Conservation (phyloP, 2,113 vertebrate genomes). For the Narcine bancroftii region DNA sequence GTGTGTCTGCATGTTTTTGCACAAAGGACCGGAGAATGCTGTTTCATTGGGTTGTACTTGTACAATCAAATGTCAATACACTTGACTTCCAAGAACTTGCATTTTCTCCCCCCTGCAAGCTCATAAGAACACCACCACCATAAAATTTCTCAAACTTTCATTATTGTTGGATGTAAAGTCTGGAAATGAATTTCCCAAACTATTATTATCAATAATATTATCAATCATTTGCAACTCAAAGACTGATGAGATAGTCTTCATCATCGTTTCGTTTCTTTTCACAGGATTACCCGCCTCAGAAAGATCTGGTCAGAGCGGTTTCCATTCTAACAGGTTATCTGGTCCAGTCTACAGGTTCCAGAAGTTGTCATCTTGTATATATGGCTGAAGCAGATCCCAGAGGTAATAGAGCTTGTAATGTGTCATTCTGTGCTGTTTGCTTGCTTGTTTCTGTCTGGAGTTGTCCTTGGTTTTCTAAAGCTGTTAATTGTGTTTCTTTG, state of each 20-base stretch:
- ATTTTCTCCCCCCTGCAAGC: no score
- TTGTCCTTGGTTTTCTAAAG: neutral
- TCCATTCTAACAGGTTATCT: constrained; percentile 62
- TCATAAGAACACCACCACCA: no score
- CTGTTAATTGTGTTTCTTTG: neutral
- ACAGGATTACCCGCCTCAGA: constrained; percentile 59
- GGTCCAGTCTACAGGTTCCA: constrained; percentile 56
- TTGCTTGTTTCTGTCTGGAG: neutral
- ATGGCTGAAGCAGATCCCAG: constrained; percentile 69
- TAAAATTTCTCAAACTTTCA: no score
- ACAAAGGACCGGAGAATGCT: no score
- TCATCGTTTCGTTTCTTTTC: neutral
- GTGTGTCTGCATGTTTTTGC: no score
- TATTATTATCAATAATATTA: neutral
- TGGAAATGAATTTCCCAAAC: no score
- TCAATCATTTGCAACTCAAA: neutral
- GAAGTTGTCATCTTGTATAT: constrained; percentile 63
- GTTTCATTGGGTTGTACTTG: no score
- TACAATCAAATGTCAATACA: no score
- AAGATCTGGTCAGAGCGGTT: constrained; percentile 59
- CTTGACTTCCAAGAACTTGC: no score
- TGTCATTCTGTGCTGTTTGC: neutral
- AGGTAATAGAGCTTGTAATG: constrained; percentile 49
- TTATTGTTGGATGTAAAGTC: no score
- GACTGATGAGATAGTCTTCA: neutral